These are phyloP conservation scores for Plusia festucae DNA, from an alignment of 2,888 invertebrate species.

Conservation along the genomic window DNA sequence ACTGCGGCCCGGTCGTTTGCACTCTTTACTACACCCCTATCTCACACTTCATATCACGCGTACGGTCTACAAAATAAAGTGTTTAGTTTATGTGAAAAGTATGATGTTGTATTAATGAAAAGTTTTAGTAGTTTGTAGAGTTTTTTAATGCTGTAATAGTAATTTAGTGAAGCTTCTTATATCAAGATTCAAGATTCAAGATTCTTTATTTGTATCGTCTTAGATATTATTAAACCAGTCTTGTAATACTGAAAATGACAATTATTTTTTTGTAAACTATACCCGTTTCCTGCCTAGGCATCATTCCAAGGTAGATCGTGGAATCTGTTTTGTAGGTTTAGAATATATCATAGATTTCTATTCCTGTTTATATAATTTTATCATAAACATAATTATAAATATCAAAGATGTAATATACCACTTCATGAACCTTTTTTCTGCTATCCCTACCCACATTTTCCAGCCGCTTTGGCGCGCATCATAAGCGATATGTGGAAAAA, in stretches of 20 bases:
- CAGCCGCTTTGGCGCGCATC: constrained; percentile 81
- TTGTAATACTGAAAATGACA: no score
- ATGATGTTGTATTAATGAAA: constrained; percentile 11
- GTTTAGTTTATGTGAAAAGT: constrained; percentile 33
- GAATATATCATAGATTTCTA: no score
- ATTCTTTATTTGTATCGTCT: no score
- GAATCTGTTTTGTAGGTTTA: no score
- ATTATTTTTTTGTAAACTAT: no score
- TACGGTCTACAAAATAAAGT: constrained; percentile 66
- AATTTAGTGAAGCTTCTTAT: no score
- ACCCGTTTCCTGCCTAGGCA: no score
- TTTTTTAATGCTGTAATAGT: not conserved
- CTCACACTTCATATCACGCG: constrained; percentile 82
- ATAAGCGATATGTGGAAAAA: constrained; percentile 87
- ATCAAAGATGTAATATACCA: not conserved
- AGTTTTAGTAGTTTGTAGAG: not conserved
- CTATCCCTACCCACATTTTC: constrained; percentile 75
- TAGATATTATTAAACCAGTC: no score
- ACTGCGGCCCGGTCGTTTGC: constrained; percentile 86
- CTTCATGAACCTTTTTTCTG: constrained; percentile 40
- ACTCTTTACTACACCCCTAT: constrained; percentile 87
- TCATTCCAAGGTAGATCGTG: no score
- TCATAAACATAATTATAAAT: not conserved
- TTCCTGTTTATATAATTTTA: not conserved
- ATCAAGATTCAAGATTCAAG: no score